Conservation (phyloP, 2,113 vertebrate genomes). For the Triplophysa rosa region DNA sequence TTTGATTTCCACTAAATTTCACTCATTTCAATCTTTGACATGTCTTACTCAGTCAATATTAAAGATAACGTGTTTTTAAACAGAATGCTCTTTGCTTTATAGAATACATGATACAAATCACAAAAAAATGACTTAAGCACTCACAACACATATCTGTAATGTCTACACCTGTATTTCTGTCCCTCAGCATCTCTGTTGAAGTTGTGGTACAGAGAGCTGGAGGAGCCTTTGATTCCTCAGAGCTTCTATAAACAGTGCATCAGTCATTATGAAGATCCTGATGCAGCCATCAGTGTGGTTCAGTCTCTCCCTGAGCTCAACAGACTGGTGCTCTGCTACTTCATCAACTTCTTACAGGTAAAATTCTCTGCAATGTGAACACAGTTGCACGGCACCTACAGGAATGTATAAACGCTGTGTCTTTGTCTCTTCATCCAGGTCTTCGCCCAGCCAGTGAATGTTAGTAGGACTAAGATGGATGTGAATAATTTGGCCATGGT, state of each 20-base stretch:
- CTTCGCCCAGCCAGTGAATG: conserved; percentile 80
- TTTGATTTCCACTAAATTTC: too few species aligned
- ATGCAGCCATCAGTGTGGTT: conserved; percentile 76
- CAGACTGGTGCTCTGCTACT: conserved; percentile 79
- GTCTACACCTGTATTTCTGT: background rate
- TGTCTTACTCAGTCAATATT: too few species aligned
- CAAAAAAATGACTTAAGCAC: background rate
- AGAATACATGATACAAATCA: too few species aligned
- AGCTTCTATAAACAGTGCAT: conserved; percentile 80
- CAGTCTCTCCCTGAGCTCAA: conserved; percentile 78
- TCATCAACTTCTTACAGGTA: conserved; percentile 83
- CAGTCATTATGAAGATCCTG: conserved; percentile 78
- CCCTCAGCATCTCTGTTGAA: conserved; percentile 77
- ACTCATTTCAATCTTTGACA: too few species aligned
- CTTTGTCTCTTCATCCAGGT: conserved; percentile 62
- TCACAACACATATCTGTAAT: background rate
- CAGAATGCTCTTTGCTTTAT: too few species aligned
- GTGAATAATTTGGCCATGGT: conserved; percentile 85
- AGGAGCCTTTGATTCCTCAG: conserved; percentile 80
- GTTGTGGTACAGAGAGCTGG: conserved; percentile 81
- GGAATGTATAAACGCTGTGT: background rate
- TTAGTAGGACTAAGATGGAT: conserved; percentile 83
- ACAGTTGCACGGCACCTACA: background rate
- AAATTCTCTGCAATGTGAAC: background rate
- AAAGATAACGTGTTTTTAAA: too few species aligned